A percentile compares a stretch with the other conserved stretches of the same genome.
Evolutionary conservation across 2,888 invertebrate genomes (phyloP).

Genomic region (Tiliacea aurago): DNA sequence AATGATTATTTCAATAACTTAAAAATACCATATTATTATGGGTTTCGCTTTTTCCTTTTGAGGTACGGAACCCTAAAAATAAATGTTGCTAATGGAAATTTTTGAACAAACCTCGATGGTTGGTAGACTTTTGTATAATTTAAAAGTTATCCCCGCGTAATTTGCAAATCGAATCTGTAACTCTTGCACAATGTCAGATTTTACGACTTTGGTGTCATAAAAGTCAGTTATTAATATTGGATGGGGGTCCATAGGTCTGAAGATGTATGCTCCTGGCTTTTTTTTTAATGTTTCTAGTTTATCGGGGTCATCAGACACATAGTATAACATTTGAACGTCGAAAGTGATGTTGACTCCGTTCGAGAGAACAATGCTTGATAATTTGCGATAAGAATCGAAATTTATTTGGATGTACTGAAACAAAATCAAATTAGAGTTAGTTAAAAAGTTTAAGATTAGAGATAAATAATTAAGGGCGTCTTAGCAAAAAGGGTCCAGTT

Average conservation of each 20-base stretch:
- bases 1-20: no score
- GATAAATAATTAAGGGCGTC: no score
- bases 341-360: constrained; percentile 78
- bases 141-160: constrained; percentile 94
- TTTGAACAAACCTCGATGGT: constrained; percentile 88
- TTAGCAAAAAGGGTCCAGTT: no score
- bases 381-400: constrained; percentile 81
- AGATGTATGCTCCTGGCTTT: constrained; percentile 97
- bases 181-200: constrained; percentile 94
- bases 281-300: constrained; percentile 89
- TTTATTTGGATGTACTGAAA: constrained; percentile 86
- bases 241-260: constrained; percentile 88
- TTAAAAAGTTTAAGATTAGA: no score
- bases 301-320: constrained; percentile 92
- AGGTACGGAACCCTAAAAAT: not conserved
- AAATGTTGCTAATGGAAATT: not conserved
- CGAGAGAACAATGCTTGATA: constrained; percentile 87
- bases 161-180: constrained; percentile 90
- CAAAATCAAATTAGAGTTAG: not conserved
- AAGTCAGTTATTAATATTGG: constrained; percentile 65
- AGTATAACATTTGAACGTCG: constrained; percentile 92
- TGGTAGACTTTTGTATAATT: constrained; percentile 91
- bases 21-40: no score
- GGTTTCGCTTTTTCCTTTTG: no score
- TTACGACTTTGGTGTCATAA: constrained; percentile 67